Base-by-base conservation (phyloP, 1,140 invertebrate genomes). In the Chymomyza costata region DNA sequence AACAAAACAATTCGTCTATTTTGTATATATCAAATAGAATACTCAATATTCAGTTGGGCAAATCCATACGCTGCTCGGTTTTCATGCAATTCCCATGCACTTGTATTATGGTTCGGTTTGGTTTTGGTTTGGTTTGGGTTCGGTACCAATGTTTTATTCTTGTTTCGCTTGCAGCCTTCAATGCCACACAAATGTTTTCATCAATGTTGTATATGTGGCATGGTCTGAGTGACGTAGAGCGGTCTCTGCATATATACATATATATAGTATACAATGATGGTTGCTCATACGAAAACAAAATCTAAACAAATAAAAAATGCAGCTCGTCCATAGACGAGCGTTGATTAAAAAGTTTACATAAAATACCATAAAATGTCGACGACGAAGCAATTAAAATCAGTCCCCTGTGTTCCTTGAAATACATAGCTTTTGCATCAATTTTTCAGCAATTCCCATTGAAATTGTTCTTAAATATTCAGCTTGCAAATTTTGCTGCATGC, bases 21-120 rank as follows among this genome's bases (percentile, higher is more conserved):
- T n/a, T 19, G 25, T 21, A 34, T 37, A 47, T 37, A 68, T 40
- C 60, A 49, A 65, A 48, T 65, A 59, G 62, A 60, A 70, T 71
- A 80, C 73, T 80, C 73, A 80, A 80, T 80, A 80, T 80, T 80
- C 73, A 80, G 74, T 80, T 80, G 73, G 68, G 74, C 73, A 80
- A 68, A 73, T 80, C 73, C 73, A 71, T 80, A 55, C 64, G 73
- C 71, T 80, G 67, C 80, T 60, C 59, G 51, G 37, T 35, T n/a
- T n/a, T n/a, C n/a, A n/a, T 64, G 54, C 63, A 67, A 65, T 74
- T 74, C 70, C 49, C 52, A 61, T 74, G 70, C 70, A 74, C 61
- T 74, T 60, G 58, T 28, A 10, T 10, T 28, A 10, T 47, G 66
- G 48, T 32, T 71, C 67, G 47, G 19, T n/a, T 56, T 54, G 31